Conservation (phyloP, 2,113 vertebrate species). For the Larimichthys crocea region DNA sequence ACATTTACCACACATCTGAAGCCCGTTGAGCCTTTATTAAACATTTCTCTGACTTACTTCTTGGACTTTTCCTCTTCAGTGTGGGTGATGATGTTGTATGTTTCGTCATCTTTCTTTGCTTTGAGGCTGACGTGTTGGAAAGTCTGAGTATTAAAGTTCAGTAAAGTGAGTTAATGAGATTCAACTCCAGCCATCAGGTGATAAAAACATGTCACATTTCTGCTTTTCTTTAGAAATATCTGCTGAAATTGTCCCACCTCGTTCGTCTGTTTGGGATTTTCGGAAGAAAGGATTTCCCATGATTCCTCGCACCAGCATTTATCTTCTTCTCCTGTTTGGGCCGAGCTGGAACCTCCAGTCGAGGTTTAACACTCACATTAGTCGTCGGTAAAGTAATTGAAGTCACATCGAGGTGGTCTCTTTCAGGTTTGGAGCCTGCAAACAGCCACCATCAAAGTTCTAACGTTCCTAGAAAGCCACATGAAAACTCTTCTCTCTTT, state of each 20-base stretch:
- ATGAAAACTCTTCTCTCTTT: too few relatives aligned
- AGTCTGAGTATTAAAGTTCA: slow-evolving; percentile 3
- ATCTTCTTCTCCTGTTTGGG: slow-evolving; percentile 17
- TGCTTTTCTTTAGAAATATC: not conserved
- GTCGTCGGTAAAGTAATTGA: not conserved
- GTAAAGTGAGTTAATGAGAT: too few relatives aligned
- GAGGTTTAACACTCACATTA: not conserved
- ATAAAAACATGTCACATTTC: not conserved
- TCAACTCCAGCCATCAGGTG: too few relatives aligned
- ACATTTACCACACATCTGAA: not conserved
- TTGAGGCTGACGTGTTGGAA: slow-evolving; percentile 18
- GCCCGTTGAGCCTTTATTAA: not conserved
- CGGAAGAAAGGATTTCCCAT: slow-evolving; percentile 45
- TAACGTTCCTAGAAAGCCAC: not conserved
- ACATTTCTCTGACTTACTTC: not conserved
- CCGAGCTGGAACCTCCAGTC: not conserved
- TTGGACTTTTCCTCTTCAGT: not conserved
- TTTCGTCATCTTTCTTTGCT: slow-evolving; percentile 42
- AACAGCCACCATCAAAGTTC: not conserved
- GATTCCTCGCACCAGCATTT: not conserved
- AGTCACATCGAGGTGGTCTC: accelerated
- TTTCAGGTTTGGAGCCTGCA: slow-evolving; percentile 1
- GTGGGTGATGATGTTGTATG: not conserved
- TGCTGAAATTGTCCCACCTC: slow-evolving; percentile 19
- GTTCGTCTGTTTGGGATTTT: slow-evolving; percentile 44